Conservation (phyloP, 2,113 vertebrate genomes). For the Larimichthys polyactis region DNA sequence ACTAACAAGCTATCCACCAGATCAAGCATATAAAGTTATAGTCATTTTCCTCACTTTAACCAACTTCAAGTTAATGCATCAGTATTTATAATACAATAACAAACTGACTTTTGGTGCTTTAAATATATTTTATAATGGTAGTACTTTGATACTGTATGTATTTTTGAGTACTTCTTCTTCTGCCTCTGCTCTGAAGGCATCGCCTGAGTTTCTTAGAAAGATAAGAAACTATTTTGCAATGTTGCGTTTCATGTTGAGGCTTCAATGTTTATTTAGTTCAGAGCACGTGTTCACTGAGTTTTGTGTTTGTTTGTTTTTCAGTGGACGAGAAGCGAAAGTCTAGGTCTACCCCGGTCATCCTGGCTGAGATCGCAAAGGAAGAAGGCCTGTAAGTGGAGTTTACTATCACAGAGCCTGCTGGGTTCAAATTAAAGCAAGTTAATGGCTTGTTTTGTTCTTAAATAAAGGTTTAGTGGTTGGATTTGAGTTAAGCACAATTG, state of each 20-base stretch:
- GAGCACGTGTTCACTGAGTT: background rate
- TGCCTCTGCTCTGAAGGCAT: background rate
- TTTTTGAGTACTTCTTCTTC: background rate
- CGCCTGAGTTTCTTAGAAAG: background rate
- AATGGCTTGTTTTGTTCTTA: background rate
- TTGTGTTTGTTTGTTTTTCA: constrained; percentile 53
- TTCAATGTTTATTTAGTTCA: background rate
- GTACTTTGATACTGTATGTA: background rate
- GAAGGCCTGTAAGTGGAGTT: constrained; percentile 83
- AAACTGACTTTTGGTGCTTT: background rate
- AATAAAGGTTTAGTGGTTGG: background rate
- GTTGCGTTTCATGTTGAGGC: background rate
- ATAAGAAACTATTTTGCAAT: too few species aligned
- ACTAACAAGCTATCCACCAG: background rate
- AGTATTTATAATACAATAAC: background rate
- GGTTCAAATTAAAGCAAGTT: too few species aligned
- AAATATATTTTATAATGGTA: background rate
- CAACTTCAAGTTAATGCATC: background rate
- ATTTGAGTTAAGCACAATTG: background rate
- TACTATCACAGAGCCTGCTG: too few species aligned
- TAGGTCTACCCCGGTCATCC: constrained; percentile 82
- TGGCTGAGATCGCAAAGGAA: constrained; percentile 86
- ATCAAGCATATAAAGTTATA: background rate
- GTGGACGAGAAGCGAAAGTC: constrained; percentile 86
- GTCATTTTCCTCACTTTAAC: background rate